phyloP scores from a whole-genome alignment of 1,140 invertebrate species.

The Bombus consobrinus region DNA sequence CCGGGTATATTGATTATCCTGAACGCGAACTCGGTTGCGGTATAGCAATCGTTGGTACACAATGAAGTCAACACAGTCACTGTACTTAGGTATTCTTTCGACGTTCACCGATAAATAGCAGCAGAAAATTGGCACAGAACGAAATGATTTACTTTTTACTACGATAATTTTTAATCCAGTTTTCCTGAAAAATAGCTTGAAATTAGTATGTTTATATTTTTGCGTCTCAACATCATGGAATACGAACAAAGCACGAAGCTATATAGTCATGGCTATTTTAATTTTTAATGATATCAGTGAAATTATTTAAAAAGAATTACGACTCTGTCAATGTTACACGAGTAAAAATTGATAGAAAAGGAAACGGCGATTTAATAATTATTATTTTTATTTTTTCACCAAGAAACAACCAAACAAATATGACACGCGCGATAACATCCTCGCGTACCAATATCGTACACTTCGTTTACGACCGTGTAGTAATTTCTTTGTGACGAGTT shows the following conservation, averaged over 20 bases:
- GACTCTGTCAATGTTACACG: not conserved
- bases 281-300: no score
- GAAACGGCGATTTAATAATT: not conserved
- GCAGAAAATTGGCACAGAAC: not conserved
- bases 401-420: not conserved
- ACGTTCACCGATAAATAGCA: not conserved
- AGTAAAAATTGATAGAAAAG: not conserved
- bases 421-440: no score
- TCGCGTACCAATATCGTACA: not conserved
- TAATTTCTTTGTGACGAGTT: not conserved
- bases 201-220: not conserved
- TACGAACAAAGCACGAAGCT: not conserved
- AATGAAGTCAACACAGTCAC: no score
- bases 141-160: no score
- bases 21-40: not conserved
- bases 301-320: no score
- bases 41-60: not conserved
- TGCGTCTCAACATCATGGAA: not conserved
- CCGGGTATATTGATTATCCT: slow-evolving; percentile 46
- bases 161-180: no score
- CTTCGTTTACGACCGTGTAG: not conserved
- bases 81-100: not conserved
- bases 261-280: not conserved
- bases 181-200: no score
- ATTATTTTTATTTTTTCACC: no score